These are phyloP conservation scores for Pristis pectinata DNA, from an alignment of 2,797 vertebrate species.

Conservation along the genomic window DNA sequence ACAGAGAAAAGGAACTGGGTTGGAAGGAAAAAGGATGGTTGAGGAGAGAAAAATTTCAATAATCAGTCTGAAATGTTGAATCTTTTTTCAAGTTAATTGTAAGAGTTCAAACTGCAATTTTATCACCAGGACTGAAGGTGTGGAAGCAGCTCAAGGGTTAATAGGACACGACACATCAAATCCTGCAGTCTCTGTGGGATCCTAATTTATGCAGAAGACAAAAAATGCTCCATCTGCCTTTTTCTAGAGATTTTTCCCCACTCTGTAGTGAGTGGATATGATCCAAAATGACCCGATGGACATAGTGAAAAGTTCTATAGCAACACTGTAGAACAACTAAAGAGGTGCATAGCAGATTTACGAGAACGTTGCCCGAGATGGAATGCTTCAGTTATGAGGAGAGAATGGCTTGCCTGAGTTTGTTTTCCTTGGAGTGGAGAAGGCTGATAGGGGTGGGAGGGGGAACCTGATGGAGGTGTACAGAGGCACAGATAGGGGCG, in stretches of 20 bases:
- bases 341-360: too few species aligned
- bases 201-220: neutral
- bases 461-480: too few species aligned
- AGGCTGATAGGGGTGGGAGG: too few species aligned
- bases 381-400: too few species aligned
- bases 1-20: neutral
- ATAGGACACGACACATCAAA: neutral
- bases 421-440: too few species aligned
- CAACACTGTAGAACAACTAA: too few species aligned
- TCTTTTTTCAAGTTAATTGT: neutral
- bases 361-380: too few species aligned
- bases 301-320: too few species aligned
- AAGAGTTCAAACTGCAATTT: neutral
- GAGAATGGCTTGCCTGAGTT: too few species aligned
- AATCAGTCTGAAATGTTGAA: neutral
- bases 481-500: too few species aligned
- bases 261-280: neutral
- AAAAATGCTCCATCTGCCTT: neutral
- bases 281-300: too few species aligned
- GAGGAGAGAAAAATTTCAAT: neutral
- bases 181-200: neutral
- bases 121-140: neutral
- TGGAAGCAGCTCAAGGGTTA: neutral
- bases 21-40: too few species aligned
- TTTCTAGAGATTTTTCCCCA: neutral